Evolutionary conservation across 2,113 vertebrate genomes (phyloP).

Genomic region (Cyprinodon tularosa): DNA sequence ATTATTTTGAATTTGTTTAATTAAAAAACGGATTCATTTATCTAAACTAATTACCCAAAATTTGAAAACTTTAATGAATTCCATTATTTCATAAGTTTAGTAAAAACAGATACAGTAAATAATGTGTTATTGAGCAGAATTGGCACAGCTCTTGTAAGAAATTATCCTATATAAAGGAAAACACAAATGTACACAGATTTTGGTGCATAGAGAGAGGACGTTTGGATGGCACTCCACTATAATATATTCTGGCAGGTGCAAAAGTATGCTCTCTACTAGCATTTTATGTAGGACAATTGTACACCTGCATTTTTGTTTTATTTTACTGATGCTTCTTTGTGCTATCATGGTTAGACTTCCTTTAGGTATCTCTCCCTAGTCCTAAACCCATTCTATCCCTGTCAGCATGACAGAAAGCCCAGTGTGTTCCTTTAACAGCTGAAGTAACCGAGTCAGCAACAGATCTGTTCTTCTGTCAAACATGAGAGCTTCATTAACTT

Average conservation of each 20-base stretch:
- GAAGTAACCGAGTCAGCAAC: constrained; percentile 28
- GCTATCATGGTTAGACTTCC: constrained; percentile 26
- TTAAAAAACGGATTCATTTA: neutral
- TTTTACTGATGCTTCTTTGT: constrained; percentile 51
- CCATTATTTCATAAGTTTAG: too few relatives aligned
- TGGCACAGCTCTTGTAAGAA: neutral
- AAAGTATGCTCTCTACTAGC: constrained; percentile 49
- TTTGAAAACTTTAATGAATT: neutral
- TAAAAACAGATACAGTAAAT: neutral
- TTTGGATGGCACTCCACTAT: constrained; percentile 49
- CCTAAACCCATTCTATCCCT: constrained; percentile 30
- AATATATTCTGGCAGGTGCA: constrained; percentile 66
- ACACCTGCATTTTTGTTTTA: constrained; percentile 56
- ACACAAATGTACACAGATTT: constrained; percentile 10
- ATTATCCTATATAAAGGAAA: constrained; percentile 7
- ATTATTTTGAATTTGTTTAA: neutral
- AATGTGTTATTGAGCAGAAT: neutral
- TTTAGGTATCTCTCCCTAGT: constrained; percentile 20
- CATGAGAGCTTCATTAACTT: constrained; percentile 61
- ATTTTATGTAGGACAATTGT: constrained; percentile 54
- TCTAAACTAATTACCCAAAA: neutral
- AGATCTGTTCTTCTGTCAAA: constrained; percentile 44
- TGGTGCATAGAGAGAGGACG: constrained; percentile 48
- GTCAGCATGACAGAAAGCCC: constrained; percentile 49
- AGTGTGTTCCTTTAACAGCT: constrained; percentile 52